Percentiles rank a stretch among this genome's conserved stretches.
phyloP scores from a whole-genome alignment of 2,797 vertebrate species.

The Erpetoichthys calabaricus region DNA sequence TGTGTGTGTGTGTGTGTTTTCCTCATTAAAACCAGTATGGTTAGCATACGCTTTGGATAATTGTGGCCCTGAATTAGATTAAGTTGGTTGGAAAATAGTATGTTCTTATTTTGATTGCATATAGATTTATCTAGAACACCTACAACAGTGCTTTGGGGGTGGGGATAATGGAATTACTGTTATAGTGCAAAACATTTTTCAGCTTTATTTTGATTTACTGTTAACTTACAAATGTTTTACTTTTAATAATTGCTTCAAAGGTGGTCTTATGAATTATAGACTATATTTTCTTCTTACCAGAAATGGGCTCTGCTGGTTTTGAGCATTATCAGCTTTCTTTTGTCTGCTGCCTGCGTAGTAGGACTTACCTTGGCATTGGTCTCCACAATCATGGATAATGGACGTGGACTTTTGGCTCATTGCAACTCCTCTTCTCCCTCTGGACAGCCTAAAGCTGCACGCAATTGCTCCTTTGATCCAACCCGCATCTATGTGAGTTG shows the following conservation, averaged over 20 bases:
- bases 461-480: constrained; percentile 77
- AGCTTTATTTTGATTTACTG: no score
- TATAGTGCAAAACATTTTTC: no score
- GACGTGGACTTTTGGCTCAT: constrained; percentile 45
- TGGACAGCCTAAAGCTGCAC: constrained; percentile 36
- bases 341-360: constrained; percentile 50
- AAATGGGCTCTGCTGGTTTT: constrained; percentile 55
- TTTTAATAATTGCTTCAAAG: not conserved
- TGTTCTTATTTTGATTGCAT: no score
- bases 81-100: no score
- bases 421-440: constrained; percentile 29
- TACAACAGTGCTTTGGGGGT: no score
- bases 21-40: no score
- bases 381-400: constrained; percentile 47
- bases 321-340: constrained; percentile 52
- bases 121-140: no score
- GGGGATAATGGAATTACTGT: no score
- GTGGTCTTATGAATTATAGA: no score
- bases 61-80: no score
- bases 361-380: constrained; percentile 49
- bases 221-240: no score
- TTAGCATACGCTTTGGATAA: no score
- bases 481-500: constrained; percentile 72
- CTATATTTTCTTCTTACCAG: constrained; percentile 33
- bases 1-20: not conserved